These are phyloP conservation scores for Sceliomorpha sp. DNA, from an alignment of 2,888 invertebrate genomes.

Conservation along the genomic window DNA sequence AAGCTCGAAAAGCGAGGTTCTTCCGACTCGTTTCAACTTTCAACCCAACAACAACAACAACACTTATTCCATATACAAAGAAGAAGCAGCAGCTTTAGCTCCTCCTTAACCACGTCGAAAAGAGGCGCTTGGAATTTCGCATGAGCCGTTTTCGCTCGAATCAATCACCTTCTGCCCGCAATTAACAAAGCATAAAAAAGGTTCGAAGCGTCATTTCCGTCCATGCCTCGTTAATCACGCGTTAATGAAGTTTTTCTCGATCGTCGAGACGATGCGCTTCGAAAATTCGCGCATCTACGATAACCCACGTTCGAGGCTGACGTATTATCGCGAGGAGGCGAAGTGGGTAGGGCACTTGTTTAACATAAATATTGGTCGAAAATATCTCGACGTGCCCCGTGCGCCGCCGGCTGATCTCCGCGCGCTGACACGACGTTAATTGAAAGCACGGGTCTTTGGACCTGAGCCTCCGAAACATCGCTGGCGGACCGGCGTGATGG, in stretches of 20 bases:
- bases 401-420: slow-evolving; percentile 67
- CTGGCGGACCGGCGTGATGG: neutral
- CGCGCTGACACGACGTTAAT: slow-evolving; percentile 74
- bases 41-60: too few relatives aligned
- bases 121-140: slow-evolving; percentile 13
- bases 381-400: slow-evolving; percentile 69
- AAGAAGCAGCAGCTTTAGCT: too few relatives aligned
- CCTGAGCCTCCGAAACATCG: slow-evolving; percentile 36
- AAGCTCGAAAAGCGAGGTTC: too few relatives aligned
- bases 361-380: slow-evolving; percentile 74
- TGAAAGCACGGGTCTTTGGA: slow-evolving; percentile 65
- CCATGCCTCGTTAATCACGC: slow-evolving; percentile 38
- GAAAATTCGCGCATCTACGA: slow-evolving; percentile 25
- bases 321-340: slow-evolving; percentile 15
- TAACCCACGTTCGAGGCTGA: slow-evolving; percentile 9
- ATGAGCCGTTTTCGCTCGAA: slow-evolving; percentile 25
- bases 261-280: slow-evolving; percentile 8
- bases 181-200: slow-evolving; percentile 29
- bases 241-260: slow-evolving; percentile 43
- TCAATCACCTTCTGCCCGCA: slow-evolving; percentile 24
- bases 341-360: slow-evolving; percentile 48
- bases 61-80: too few relatives aligned
- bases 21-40: too few relatives aligned
- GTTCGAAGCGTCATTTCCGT: slow-evolving; percentile 13
- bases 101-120: slow-evolving; percentile 1